Evolutionary conservation across 1,140 invertebrate genomes (phyloP).

Genomic region (Drosophila erecta): DNA sequence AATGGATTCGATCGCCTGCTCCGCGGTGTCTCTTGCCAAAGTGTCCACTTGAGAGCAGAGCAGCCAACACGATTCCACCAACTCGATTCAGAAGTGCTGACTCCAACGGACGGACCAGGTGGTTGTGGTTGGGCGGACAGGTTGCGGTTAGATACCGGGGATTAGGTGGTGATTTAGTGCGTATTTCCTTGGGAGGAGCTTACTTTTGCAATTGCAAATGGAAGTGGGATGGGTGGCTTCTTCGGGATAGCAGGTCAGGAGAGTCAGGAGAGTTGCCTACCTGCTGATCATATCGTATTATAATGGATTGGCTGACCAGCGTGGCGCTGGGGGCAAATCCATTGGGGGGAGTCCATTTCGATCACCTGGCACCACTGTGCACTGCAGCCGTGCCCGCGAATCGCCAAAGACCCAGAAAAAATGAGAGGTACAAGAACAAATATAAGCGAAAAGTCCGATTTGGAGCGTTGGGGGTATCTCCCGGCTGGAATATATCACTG

Average conservation of each 20-base stretch:
- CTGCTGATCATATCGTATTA: too few relatives aligned
- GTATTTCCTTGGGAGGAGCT: background rate
- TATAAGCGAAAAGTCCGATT: constrained; percentile 67
- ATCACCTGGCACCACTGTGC: constrained; percentile 36
- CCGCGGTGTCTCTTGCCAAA: constrained; percentile 26
- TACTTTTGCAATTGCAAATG: background rate
- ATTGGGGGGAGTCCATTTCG: background rate
- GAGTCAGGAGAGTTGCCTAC: too few relatives aligned
- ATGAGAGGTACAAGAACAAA: constrained; percentile 54
- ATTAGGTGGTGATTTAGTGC: background rate
- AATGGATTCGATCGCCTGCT: constrained; percentile 24
- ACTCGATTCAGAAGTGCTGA: background rate
- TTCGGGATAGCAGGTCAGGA: too few relatives aligned
- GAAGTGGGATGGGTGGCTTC: too few relatives aligned
- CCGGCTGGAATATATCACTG: constrained; percentile 30
- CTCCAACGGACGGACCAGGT: background rate
- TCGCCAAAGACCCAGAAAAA: constrained; percentile 27
- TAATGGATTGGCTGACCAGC: too few relatives aligned
- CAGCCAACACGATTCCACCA: background rate
- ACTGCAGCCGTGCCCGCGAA: constrained; percentile 27
- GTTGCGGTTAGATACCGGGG: background rate
- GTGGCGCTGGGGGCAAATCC: too few relatives aligned
- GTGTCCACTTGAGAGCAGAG: background rate
- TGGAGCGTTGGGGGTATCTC: constrained; percentile 58
- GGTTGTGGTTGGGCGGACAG: too few relatives aligned